phyloP scores from a whole-genome alignment of 2,113 vertebrate species.

The Barbus barbus region DNA sequence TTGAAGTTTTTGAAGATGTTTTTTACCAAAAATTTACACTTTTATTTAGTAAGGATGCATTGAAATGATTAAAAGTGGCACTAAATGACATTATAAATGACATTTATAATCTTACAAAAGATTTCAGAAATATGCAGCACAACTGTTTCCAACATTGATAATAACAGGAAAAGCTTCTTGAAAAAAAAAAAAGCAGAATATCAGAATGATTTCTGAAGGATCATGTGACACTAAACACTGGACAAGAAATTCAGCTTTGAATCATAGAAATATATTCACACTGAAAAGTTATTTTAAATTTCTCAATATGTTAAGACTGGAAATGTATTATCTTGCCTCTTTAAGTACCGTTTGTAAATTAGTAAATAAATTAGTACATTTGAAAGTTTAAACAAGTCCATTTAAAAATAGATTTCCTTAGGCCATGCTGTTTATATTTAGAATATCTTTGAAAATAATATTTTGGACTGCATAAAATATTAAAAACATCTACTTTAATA shows the following conservation, averaged over 20 bases:
- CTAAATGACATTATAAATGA: too few relatives aligned
- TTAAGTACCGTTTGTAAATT: background rate
- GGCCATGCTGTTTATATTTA: background rate
- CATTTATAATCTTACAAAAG: too few relatives aligned
- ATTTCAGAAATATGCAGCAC: too few relatives aligned
- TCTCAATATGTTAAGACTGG: background rate
- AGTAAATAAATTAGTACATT: background rate
- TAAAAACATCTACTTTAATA: background rate
- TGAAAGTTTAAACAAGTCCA: background rate
- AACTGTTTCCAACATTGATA: too few relatives aligned
- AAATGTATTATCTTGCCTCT: background rate
- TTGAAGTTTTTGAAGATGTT: too few relatives aligned
- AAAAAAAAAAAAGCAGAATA: too few relatives aligned
- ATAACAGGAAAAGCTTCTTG: too few relatives aligned
- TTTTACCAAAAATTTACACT: too few relatives aligned
- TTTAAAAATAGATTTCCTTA: background rate
- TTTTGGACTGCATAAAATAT: background rate
- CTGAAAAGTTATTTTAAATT: background rate
- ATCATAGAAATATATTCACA: background rate
- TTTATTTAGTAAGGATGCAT: too few relatives aligned
- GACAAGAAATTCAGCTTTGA: background rate
- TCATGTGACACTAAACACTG: too few relatives aligned
- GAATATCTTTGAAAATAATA: background rate
- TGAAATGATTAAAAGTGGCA: too few relatives aligned
- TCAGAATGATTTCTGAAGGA: background rate